Evolutionary conservation across 2,797 vertebrate species (phyloP).

Genomic region (Channallabes apus): DNA sequence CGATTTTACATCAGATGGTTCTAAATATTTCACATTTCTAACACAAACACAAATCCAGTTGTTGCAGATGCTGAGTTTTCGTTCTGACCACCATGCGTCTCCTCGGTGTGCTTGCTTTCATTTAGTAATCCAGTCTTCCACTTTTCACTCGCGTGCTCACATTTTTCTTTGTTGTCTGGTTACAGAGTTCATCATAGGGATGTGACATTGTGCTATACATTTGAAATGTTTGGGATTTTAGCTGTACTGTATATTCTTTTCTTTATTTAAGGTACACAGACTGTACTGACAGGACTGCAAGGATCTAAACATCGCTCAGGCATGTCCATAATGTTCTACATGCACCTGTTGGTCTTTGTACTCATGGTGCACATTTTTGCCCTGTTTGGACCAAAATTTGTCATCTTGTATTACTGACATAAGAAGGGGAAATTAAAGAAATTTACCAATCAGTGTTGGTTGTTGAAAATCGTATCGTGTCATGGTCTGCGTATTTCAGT

Average conservation of each 20-base stretch:
- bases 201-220: slow-evolving; percentile 9
- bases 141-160: slow-evolving; percentile 34
- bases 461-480: not conserved
- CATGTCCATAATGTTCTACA: slow-evolving; percentile 10
- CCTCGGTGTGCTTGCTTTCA: slow-evolving; percentile 47
- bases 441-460: not conserved
- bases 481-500: not conserved
- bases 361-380: slow-evolving; percentile 7
- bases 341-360: slow-evolving; percentile 12
- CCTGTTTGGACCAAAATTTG: slow-evolving; percentile 25
- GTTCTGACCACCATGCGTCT: slow-evolving; percentile 46
- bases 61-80: slow-evolving; percentile 46
- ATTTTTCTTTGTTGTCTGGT: slow-evolving; percentile 13
- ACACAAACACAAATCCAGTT: slow-evolving; percentile 28
- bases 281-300: not conserved
- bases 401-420: slow-evolving; percentile 28
- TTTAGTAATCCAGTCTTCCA: slow-evolving; percentile 54
- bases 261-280: not conserved
- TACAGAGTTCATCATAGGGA: slow-evolving; percentile 9
- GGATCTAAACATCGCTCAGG: not conserved
- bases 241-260: not conserved
- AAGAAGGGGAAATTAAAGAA: slow-evolving; percentile 29
- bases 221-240: slow-evolving; percentile 5
- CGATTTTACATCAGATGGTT: slow-evolving; percentile 27
- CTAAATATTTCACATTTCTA: slow-evolving; percentile 36